Evolutionary conservation across 2,888 invertebrate genomes (phyloP).

Genomic region (Drosophila paracracens): DNA sequence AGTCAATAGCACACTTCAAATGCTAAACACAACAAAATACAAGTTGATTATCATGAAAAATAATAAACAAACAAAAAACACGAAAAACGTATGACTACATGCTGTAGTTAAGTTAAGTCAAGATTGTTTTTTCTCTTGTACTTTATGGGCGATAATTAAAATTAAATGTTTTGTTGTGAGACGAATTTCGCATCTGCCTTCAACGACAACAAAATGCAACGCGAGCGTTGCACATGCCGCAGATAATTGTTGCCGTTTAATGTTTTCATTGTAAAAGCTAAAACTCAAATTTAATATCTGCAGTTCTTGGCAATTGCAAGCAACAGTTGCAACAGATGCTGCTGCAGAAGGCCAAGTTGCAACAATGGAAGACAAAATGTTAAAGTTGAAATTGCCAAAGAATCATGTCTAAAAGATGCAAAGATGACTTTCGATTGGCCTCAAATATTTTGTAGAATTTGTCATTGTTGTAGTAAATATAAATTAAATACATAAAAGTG

Average conservation of each 20-base stretch:
- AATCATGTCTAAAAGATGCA: not conserved
- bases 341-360: constrained; percentile 32
- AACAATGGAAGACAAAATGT: constrained; percentile 9
- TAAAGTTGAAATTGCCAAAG: not conserved
- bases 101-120: constrained; percentile 43
- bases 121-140: constrained; percentile 36
- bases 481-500: fast-evolving
- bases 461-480: not conserved
- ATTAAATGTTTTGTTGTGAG: constrained; percentile 61
- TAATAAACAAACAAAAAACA: constrained; percentile 35
- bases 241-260: not conserved
- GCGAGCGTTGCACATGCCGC: constrained; percentile 22
- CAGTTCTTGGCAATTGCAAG: constrained; percentile 38
- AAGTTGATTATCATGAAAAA: constrained; percentile 47
- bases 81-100: constrained; percentile 50
- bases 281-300: constrained; percentile 54
- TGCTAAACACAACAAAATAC: constrained; percentile 19
- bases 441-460: not conserved
- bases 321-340: constrained; percentile 14
- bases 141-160: constrained; percentile 73
- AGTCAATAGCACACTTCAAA: constrained; percentile 54
- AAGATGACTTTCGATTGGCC: not conserved
- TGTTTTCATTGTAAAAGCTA: not conserved
- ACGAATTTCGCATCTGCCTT: not conserved
- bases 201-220: constrained; percentile 7